These are phyloP conservation scores for Apus apus DNA, from an alignment of 2,113 vertebrate genomes.

Conservation along the genomic window DNA sequence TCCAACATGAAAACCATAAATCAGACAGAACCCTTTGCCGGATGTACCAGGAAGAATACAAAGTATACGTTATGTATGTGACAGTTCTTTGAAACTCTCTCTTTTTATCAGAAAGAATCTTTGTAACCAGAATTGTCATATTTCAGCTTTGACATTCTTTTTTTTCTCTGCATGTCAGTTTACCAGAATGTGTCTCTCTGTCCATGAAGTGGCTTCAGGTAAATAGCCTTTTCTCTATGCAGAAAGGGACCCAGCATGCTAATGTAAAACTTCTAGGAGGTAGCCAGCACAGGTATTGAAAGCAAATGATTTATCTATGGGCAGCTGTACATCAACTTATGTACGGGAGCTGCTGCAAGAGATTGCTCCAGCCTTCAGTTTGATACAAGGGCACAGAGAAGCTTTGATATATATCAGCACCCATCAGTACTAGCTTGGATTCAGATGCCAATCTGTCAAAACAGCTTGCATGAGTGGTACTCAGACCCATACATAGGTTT, in stretches of 20 bases:
- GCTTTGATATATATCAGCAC: background rate
- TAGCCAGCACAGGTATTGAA: constrained; percentile 20
- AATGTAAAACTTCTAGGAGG: background rate
- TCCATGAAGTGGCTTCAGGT: background rate
- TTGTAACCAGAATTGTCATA: background rate
- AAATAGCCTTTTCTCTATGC: background rate
- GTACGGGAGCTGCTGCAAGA: background rate
- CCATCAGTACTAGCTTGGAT: background rate
- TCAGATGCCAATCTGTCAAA: background rate
- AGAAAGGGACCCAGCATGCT: background rate
- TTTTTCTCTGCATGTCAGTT: background rate
- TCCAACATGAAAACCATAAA: background rate
- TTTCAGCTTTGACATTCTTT: background rate
- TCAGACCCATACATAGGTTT: background rate
- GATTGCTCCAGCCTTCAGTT: background rate
- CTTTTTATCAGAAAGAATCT: background rate
- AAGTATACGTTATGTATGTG: background rate
- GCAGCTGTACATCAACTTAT: background rate
- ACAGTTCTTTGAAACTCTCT: background rate
- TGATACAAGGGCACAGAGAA: background rate
- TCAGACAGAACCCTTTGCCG: background rate
- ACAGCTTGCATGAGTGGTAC: background rate
- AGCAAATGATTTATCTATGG: constrained; percentile 38
- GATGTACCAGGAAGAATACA: background rate
- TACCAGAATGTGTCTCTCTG: background rate